A percentile compares a stretch with the other conserved stretches of the same genome.
These are phyloP conservation scores for Athalia rosae DNA, from an alignment of 2,888 invertebrate species.

Conservation along the genomic window DNA sequence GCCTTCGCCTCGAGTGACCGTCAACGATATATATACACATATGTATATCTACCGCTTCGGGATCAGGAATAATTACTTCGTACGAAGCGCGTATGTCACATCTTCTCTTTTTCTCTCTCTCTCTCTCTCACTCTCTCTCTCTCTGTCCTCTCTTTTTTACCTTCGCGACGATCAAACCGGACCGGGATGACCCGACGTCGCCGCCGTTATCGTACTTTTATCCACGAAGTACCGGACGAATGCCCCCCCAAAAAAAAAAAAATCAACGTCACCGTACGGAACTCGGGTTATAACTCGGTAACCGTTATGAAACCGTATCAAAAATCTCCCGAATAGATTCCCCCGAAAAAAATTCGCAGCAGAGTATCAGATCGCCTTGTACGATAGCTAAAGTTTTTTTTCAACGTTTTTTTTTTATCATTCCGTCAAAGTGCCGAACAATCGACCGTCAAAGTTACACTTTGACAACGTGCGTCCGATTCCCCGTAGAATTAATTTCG, in stretches of 20 bases:
- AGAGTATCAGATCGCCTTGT: no score
- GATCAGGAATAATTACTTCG: slow-evolving; percentile 60
- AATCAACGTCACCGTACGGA: no score
- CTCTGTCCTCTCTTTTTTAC: no score
- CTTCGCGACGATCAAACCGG: no score
- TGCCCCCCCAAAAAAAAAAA: no score
- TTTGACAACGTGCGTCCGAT: not conserved
- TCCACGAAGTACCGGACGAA: not conserved
- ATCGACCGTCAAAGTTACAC: slow-evolving; percentile 10
- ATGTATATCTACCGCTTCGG: slow-evolving; percentile 53
- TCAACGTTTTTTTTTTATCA: slow-evolving; percentile 8
- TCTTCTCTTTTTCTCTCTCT: slow-evolving; percentile 1
- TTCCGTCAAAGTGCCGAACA: slow-evolving; percentile 35
- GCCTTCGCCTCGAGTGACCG: slow-evolving; percentile 63
- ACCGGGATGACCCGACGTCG: no score
- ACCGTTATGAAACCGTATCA: no score
- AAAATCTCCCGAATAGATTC: no score
- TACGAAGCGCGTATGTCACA: slow-evolving; percentile 57
- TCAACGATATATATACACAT: no score
- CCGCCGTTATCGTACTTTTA: not conserved
- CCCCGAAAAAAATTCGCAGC: no score
- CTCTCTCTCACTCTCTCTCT: slow-evolving; percentile 10
- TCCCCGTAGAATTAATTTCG: no score
- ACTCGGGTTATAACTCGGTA: no score
- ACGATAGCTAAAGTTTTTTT: not conserved